Percentiles rank a stretch among this genome's conserved stretches.
Conservation (phyloP, 2,888 invertebrate species). For the Drosophila flavopinicola region DNA sequence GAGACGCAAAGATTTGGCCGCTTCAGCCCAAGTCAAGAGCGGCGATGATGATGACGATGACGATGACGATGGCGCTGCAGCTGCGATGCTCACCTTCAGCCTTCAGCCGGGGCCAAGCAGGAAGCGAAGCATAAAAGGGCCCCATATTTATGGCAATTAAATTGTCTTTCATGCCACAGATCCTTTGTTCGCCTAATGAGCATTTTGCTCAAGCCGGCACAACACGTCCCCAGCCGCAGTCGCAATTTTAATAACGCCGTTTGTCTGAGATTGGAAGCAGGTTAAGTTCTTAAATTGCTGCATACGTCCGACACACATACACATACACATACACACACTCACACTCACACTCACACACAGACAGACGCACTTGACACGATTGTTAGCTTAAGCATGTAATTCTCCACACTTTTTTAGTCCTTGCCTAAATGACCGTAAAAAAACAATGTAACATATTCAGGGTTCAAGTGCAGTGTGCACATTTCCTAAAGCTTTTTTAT, state of each 20-base stretch:
- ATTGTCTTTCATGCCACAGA: constrained; percentile 52
- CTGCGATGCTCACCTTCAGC: constrained; percentile 35
- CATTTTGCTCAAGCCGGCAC: constrained; percentile 24
- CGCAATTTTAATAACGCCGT: constrained; percentile 48
- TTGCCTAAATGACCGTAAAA: not conserved
- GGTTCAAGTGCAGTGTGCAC: not conserved
- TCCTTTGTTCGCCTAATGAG: constrained; percentile 54
- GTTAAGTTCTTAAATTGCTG: constrained; percentile 56
- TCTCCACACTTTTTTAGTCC: not conserved
- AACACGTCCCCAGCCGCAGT: constrained; percentile 5
- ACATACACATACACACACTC: not conserved
- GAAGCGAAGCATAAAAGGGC: constrained; percentile 30
- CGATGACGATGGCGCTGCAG: constrained; percentile 26
- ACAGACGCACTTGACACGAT: constrained; percentile 28
- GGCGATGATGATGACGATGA: constrained; percentile 2
- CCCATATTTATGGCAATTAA: constrained; percentile 69
- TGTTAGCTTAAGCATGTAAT: constrained; percentile 6
- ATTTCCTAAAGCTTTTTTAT: no score
- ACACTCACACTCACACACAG: not conserved
- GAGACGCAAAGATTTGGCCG: constrained; percentile 50
- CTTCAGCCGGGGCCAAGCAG: not conserved
- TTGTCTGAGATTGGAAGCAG: constrained; percentile 54
- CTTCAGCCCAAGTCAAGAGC: not conserved
- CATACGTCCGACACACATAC: constrained; percentile 6
- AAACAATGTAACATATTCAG: not conserved